phyloP scores from a whole-genome alignment of 2,113 vertebrate species.

The Limanda limanda region DNA sequence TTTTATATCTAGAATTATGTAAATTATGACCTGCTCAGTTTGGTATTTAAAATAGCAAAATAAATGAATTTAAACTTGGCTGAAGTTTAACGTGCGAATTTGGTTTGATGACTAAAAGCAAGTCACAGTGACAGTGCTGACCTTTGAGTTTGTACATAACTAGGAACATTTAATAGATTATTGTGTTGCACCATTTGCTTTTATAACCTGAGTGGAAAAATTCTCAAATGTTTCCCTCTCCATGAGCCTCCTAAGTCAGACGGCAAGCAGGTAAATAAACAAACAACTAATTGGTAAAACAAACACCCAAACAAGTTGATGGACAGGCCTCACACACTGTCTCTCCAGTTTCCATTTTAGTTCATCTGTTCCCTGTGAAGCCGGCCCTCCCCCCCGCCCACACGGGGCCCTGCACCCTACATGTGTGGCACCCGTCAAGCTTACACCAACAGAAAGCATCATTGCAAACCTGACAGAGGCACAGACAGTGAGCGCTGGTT shows the following conservation, averaged over 20 bases:
- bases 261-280: constrained; percentile 47
- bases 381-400: constrained; percentile 33
- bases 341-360: constrained; percentile 61
- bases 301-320: constrained; percentile 65
- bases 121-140: not conserved
- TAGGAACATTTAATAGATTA: not conserved
- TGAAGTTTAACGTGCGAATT: not conserved
- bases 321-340: constrained; percentile 57
- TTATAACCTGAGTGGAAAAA: constrained; percentile 24
- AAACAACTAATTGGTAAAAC: constrained; percentile 60
- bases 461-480: constrained; percentile 48
- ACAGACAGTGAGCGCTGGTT: constrained; percentile 54
- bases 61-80: too few species aligned
- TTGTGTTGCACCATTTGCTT: not conserved
- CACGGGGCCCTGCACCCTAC: constrained; percentile 24
- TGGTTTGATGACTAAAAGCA: not conserved
- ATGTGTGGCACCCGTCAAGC: constrained; percentile 67
- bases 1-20: too few species aligned
- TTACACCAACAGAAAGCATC: constrained; percentile 74
- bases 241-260: constrained; percentile 31
- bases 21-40: too few species aligned
- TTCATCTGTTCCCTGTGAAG: constrained; percentile 57
- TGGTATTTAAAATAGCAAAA: too few species aligned
- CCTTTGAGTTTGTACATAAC: not conserved
- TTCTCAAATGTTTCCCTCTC: constrained; percentile 25